A percentile compares a stretch with the other conserved stretches of the same genome.
Conservation (phyloP, 2,797 vertebrate genomes). For the Sparidentex hasta region DNA sequence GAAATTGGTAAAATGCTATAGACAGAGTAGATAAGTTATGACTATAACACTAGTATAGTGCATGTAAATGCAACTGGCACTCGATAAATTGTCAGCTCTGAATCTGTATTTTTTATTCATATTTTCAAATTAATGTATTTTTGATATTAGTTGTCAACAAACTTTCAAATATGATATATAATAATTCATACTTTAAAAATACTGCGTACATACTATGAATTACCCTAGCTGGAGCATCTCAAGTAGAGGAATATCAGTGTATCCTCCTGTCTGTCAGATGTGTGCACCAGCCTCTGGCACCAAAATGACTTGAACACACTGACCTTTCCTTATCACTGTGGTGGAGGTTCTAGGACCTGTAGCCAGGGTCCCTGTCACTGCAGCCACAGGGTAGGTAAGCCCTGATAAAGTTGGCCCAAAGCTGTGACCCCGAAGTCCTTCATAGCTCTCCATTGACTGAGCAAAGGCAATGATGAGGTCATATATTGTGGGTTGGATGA, state of each 20-base stretch:
- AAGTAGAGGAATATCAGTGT: slow-evolving; percentile 53
- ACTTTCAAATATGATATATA: too few relatives aligned
- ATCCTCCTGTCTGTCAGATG: slow-evolving; percentile 37
- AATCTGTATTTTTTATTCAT: too few relatives aligned
- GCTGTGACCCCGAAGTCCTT: slow-evolving; percentile 81
- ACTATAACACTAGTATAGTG: neutral
- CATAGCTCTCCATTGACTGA: slow-evolving; percentile 61
- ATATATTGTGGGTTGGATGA: slow-evolving; percentile 4
- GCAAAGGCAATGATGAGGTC: slow-evolving; percentile 43
- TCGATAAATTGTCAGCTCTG: too few relatives aligned
- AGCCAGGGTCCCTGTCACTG: slow-evolving; percentile 79
- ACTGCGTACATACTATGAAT: too few relatives aligned
- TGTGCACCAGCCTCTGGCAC: slow-evolving; percentile 73
- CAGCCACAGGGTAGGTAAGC: slow-evolving; percentile 72
- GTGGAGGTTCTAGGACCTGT: slow-evolving; percentile 79
- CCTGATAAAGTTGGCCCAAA: slow-evolving; percentile 84
- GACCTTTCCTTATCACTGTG: slow-evolving; percentile 86
- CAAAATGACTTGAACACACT: slow-evolving; percentile 73
- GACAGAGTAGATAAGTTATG: neutral
- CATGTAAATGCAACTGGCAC: neutral
- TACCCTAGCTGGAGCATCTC: slow-evolving; percentile 42
- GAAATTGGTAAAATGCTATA: too few relatives aligned
- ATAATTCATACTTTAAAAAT: too few relatives aligned
- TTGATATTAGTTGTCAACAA: too few relatives aligned
- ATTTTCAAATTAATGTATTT: too few relatives aligned